A percentile compares a stretch with the other conserved stretches of the same genome.
Conservation (phyloP, 1,140 invertebrate genomes). For the Parasteatoda tepidariorum region DNA sequence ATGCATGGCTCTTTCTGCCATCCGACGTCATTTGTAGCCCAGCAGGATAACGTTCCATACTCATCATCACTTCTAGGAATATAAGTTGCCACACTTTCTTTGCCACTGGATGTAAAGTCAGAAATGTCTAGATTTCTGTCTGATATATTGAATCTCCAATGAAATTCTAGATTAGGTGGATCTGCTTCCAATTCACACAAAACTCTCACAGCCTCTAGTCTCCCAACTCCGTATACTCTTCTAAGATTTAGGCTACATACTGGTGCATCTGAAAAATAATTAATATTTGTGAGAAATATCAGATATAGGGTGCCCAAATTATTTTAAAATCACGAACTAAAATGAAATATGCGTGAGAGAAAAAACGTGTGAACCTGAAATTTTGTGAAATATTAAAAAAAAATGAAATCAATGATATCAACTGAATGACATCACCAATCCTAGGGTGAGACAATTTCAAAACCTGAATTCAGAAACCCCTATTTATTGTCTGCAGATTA, state of each 20-base stretch:
- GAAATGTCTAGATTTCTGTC: conserved; percentile 22
- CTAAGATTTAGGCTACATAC: conserved; percentile 63
- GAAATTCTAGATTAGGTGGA: conserved; percentile 61
- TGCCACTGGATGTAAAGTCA: conserved; percentile 49
- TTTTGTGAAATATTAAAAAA: neutral
- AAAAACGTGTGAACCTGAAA: neutral
- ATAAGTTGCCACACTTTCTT: conserved; percentile 68
- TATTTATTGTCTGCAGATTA: too few species aligned
- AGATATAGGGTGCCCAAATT: too few species aligned
- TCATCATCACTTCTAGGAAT: conserved; percentile 75
- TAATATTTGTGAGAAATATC: neutral
- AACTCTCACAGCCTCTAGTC: conserved; percentile 64
- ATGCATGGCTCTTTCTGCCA: conserved; percentile 82
- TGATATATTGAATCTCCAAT: conserved; percentile 52
- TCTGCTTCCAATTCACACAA: conserved; percentile 64
- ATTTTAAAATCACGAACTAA: neutral
- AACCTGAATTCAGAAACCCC: too few species aligned
- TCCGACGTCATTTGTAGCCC: conserved; percentile 85
- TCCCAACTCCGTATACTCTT: conserved; percentile 63
- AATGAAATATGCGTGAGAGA: neutral
- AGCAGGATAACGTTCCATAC: conserved; percentile 85
- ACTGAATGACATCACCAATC: too few species aligned
- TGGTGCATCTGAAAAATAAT: conserved; percentile 63
- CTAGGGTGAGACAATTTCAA: too few species aligned
- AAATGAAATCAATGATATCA: too few species aligned